These are phyloP conservation scores for Cinara cedri DNA, from an alignment of 2,888 invertebrate genomes.

Conservation along the genomic window DNA sequence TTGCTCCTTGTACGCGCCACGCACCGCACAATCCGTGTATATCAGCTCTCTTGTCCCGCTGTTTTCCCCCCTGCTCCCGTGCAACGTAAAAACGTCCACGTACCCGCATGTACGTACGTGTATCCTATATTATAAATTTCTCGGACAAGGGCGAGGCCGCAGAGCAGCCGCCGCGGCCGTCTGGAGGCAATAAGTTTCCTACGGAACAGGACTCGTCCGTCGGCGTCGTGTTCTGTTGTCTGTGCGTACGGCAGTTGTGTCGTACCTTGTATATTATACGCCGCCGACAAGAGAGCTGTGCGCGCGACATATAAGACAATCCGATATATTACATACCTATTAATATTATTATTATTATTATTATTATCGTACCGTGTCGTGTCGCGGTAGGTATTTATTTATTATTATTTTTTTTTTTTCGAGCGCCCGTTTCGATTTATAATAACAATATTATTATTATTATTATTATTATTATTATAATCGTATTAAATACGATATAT, in stretches of 20 bases:
- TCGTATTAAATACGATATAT: too few relatives aligned
- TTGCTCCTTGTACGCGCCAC: slow-evolving; percentile 50
- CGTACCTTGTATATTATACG: slow-evolving; percentile 6
- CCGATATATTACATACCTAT: background rate
- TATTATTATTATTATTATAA: too few relatives aligned
- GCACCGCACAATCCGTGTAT: background rate
- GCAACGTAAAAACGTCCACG: slow-evolving; percentile 40
- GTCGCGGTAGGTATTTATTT: too few relatives aligned
- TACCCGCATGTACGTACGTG: too few relatives aligned
- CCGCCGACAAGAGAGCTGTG: background rate
- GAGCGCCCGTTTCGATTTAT: too few relatives aligned
- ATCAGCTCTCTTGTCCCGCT: slow-evolving; percentile 33
- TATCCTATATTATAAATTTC: slow-evolving; percentile 49
- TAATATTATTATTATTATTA: too few relatives aligned
- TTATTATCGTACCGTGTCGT: too few relatives aligned
- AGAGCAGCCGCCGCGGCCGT: slow-evolving; percentile 44
- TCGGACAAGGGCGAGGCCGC: slow-evolving; percentile 51
- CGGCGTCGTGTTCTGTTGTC: background rate
- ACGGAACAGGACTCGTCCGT: slow-evolving; percentile 40
- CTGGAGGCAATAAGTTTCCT: slow-evolving; percentile 56
- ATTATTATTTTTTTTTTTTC: too few relatives aligned
- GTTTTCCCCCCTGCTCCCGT: slow-evolving; percentile 34
- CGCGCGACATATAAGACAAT: slow-evolving; percentile 29
- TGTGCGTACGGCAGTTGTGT: background rate
- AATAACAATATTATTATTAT: too few relatives aligned